Evolutionary conservation across 1,140 invertebrate species (phyloP).

Genomic region (Notospermus geniculatus): DNA sequence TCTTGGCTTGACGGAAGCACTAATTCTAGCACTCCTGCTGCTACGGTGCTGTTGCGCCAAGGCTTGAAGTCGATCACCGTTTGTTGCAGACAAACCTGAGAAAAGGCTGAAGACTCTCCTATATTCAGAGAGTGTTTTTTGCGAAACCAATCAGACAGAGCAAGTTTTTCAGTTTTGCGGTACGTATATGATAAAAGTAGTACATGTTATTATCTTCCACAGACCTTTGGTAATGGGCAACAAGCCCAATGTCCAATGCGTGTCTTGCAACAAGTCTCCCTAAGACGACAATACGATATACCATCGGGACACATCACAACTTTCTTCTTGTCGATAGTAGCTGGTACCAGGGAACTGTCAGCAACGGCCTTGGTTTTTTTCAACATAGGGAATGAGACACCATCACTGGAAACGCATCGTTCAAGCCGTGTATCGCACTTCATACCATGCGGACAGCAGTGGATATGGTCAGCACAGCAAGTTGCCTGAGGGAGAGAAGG

Average conservation of each 20-base stretch:
- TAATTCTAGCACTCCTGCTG: too few species aligned
- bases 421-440: neutral
- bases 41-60: too few species aligned
- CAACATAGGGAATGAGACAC: neutral
- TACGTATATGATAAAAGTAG: too few species aligned
- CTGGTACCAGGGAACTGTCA: neutral
- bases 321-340: too few species aligned
- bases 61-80: too few species aligned
- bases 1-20: too few species aligned
- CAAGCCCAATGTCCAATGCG: neutral
- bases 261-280: neutral
- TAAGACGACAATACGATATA: neutral
- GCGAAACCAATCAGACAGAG: too few species aligned
- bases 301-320: conserved; percentile 6
- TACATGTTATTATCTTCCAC: too few species aligned
- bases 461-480: conserved; percentile 5
- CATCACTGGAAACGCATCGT: neutral
- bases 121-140: too few species aligned
- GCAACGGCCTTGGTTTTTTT: neutral
- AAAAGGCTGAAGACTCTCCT: too few species aligned
- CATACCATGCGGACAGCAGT: neutral
- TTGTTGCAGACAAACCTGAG: too few species aligned
- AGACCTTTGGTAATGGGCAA: conserved; percentile 9
- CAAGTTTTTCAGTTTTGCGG: too few species aligned
- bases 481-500: neutral